phyloP scores from a whole-genome alignment of 2,888 invertebrate species.

The Tridacna gigas region DNA sequence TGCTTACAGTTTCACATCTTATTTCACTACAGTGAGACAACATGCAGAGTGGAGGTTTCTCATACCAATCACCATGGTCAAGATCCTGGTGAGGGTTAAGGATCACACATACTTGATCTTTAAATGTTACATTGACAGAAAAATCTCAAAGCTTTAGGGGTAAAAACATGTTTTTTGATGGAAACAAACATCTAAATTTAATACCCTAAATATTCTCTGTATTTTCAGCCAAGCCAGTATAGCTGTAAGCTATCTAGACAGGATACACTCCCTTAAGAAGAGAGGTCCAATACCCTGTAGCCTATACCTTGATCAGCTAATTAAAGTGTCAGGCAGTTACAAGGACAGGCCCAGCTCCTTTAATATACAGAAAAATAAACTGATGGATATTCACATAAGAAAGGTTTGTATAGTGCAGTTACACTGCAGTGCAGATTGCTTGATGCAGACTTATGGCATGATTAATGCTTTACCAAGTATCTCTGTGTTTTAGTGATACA shows the following conservation, averaged over 20 bases:
- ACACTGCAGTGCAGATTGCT: too few relatives aligned
- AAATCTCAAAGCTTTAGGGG: background rate
- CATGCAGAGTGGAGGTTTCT: too few relatives aligned
- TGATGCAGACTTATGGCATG: too few relatives aligned
- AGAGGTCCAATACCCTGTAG: slow-evolving; percentile 93
- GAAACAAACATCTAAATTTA: background rate
- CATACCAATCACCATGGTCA: too few relatives aligned
- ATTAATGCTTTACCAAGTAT: too few relatives aligned
- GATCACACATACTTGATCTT: too few relatives aligned
- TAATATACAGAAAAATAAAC: slow-evolving; percentile 71
- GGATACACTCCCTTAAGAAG: slow-evolving; percentile 91
- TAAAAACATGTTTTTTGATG: background rate
- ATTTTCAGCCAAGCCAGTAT: slow-evolving; percentile 89
- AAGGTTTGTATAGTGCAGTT: slow-evolving; percentile 66
- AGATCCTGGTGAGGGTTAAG: too few relatives aligned
- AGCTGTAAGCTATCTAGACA: slow-evolving; percentile 91
- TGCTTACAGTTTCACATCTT: too few relatives aligned
- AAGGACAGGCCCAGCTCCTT: slow-evolving; percentile 61
- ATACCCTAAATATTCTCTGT: background rate
- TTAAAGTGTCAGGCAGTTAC: slow-evolving; percentile 70
- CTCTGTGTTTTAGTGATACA: too few relatives aligned
- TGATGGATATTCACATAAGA: slow-evolving; percentile 74
- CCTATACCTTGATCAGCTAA: slow-evolving; percentile 87
- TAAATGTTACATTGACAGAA: too few relatives aligned
- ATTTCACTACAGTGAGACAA: too few relatives aligned